Conservation (phyloP, 1,140 invertebrate species). For the Aphelenchoides besseyi region DNA sequence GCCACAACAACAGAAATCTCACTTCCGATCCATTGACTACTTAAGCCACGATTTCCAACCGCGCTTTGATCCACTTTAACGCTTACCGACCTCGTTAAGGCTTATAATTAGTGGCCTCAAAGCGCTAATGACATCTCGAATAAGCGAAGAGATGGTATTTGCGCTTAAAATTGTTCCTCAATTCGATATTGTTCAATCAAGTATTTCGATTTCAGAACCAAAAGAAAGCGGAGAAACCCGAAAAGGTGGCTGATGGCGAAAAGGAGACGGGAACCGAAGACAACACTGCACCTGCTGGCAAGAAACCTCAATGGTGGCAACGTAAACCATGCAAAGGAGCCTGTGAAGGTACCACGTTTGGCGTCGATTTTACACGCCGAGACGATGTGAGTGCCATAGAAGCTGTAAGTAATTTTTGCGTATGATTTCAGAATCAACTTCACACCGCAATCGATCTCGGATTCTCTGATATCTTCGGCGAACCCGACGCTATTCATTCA, state of each 20-base stretch:
- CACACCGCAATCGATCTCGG: conserved; percentile 54
- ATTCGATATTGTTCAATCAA: too few relatives aligned
- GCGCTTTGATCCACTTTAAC: background rate
- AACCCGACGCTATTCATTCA: conserved; percentile 65
- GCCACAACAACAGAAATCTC: too few relatives aligned
- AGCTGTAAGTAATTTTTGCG: background rate
- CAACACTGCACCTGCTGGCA: background rate
- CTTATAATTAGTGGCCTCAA: background rate
- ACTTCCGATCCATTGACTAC: background rate
- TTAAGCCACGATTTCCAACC: background rate
- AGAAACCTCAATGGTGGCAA: conserved; percentile 26
- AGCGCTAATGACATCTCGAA: background rate
- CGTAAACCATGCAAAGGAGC: conserved; percentile 15
- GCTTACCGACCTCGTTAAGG: background rate
- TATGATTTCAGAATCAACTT: background rate
- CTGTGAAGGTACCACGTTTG: conserved; percentile 17
- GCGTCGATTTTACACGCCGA: conserved; percentile 28
- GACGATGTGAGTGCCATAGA: conserved; percentile 17
- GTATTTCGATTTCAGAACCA: background rate
- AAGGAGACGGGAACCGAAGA: conserved; percentile 16
- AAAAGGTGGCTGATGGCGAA: background rate
- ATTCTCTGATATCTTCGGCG: conserved; percentile 67
- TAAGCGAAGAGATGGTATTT: background rate
- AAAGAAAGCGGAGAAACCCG: conserved; percentile 6
- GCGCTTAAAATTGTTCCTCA: too few relatives aligned